A percentile compares a stretch with the other conserved stretches of the same genome.
These are phyloP conservation scores for Gyrodactylus salaris DNA, from an alignment of 1,140 invertebrate genomes.

Conservation along the genomic window DNA sequence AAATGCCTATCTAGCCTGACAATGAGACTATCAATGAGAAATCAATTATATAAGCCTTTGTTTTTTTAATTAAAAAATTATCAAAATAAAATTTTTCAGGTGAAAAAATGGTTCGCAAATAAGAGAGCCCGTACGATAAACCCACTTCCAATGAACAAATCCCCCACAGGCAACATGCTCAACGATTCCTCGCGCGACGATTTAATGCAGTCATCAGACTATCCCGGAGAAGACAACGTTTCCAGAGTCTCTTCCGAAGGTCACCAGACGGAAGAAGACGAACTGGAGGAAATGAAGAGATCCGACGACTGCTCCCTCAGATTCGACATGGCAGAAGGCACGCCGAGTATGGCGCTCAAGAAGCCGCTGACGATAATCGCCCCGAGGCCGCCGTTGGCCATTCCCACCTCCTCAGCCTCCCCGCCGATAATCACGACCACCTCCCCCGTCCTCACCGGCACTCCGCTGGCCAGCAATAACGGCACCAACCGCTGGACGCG, in stretches of 20 bases:
- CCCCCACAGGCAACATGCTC: neutral
- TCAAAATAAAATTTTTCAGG: too few species aligned
- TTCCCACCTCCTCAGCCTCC: neutral
- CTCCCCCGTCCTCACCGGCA: neutral
- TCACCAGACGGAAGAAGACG: neutral
- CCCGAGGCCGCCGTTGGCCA: neutral
- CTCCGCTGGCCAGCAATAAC: neutral
- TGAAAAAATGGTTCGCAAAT: slow-evolving; percentile 7
- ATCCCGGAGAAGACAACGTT: neutral
- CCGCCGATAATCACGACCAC: neutral
- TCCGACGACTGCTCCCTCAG: neutral
- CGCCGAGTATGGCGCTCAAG: neutral
- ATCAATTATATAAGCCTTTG: too few species aligned
- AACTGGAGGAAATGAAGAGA: neutral
- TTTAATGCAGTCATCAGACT: too few species aligned
- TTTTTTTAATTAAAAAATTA: too few species aligned
- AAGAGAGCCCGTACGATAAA: neutral
- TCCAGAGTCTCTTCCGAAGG: neutral
- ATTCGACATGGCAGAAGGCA: neutral
- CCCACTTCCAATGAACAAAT: neutral
- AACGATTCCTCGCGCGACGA: too few species aligned
- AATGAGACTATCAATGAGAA: too few species aligned
- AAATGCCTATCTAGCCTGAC: too few species aligned
- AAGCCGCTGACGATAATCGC: neutral
- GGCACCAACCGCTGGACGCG: neutral